A percentile compares a stretch with the other conserved stretches of the same genome.
These are phyloP conservation scores for Podabrus alpinus DNA, from an alignment of 2,888 invertebrate species.

Conservation along the genomic window DNA sequence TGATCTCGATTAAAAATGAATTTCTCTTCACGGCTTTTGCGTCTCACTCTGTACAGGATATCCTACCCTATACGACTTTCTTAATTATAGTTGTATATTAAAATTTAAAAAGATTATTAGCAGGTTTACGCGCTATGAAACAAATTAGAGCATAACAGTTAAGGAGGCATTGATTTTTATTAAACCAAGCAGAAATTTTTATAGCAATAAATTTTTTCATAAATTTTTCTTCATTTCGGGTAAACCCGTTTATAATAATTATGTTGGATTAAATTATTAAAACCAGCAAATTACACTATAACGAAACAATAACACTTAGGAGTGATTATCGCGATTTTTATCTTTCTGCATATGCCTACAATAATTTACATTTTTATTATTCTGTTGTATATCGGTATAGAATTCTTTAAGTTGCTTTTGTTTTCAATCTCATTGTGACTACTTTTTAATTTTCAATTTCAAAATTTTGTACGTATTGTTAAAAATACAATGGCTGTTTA, in stretches of 20 bases:
- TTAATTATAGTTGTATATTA: conserved; percentile 9
- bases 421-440: neutral
- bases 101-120: conserved; percentile 15
- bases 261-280: too few relatives aligned
- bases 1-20: neutral
- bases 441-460: neutral
- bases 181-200: neutral
- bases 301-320: neutral
- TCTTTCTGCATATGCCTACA: neutral
- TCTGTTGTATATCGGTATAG: neutral
- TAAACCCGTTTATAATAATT: neutral
- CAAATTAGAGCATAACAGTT: conserved; percentile 18
- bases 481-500: neutral
- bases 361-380: neutral
- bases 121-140: conserved; percentile 13
- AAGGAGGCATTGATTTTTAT: neutral
- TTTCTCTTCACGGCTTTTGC: neutral
- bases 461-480: neutral
- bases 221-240: neutral
- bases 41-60: conserved; percentile 4
- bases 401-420: neutral
- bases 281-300: neutral
- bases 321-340: neutral
- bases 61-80: conserved; percentile 8
- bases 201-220: neutral